A percentile compares a stretch with the other conserved stretches of the same genome.
Conservation (phyloP, 2,113 vertebrate genomes). For the Lampris megalopsis region DNA sequence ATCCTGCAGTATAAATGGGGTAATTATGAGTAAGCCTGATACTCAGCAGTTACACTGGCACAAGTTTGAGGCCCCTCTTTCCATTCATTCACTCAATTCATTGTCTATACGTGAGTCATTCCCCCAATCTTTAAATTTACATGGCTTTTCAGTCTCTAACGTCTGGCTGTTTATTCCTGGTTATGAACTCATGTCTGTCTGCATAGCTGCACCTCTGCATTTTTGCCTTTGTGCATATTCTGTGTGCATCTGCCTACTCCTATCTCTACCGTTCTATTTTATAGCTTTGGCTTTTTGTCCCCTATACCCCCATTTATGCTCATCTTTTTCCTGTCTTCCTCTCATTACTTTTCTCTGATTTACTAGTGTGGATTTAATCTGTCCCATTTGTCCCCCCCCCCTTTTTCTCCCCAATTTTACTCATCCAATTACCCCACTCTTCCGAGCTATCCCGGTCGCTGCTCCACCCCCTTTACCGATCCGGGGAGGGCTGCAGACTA, state of each 20-base stretch:
- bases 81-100: not conserved
- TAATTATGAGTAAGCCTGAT: slow-evolving; percentile 19
- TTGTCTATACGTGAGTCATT: slow-evolving; percentile 4
- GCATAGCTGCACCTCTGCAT: not conserved
- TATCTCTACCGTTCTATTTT: not conserved
- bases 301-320: no score
- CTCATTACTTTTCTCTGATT: not conserved
- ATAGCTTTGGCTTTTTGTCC: no score
- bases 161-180: not conserved
- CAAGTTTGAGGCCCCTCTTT: slow-evolving; percentile 8
- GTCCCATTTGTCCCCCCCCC: no score
- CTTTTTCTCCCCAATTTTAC: no score
- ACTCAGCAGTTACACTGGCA: not conserved
- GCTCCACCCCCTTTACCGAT: no score
- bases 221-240: not conserved
- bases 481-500: no score
- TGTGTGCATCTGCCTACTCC: not conserved
- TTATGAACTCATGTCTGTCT: not conserved
- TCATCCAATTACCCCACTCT: no score
- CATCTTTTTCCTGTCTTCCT: not conserved
- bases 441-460: no score
- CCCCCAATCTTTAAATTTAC: not conserved
- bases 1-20: slow-evolving; percentile 4
- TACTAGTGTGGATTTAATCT: not conserved
- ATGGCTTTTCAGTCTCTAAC: not conserved